phyloP scores from a whole-genome alignment of 2,888 invertebrate species.

The Drosophila melanosoma region DNA sequence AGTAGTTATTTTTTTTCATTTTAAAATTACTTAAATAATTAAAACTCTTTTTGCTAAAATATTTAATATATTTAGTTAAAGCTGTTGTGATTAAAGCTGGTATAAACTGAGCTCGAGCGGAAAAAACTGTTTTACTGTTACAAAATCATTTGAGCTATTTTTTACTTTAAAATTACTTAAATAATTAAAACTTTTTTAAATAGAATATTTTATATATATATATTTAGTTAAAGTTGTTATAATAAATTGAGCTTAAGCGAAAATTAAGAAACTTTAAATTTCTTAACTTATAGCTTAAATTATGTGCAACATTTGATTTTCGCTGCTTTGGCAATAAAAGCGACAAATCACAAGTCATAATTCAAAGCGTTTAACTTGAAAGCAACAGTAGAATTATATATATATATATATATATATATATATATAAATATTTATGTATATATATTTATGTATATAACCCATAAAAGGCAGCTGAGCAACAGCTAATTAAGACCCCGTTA shows the following conservation, averaged over 20 bases:
- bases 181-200: too few species aligned
- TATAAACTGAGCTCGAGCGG: too few species aligned
- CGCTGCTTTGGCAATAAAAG: background rate
- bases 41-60: too few species aligned
- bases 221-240: background rate
- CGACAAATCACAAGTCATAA: slow-evolving; percentile 22
- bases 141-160: too few species aligned
- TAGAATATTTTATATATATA: background rate
- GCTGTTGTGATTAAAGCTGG: too few species aligned
- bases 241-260: background rate
- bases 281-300: background rate
- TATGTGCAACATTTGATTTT: background rate
- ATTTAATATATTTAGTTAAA: too few species aligned
- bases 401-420: slow-evolving; percentile 7
- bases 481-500: slow-evolving; percentile 59
- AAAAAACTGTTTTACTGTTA: background rate
- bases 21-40: background rate
- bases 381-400: slow-evolving; percentile 1
- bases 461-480: slow-evolving; percentile 48
- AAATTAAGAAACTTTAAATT: background rate
- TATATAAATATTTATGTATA: slow-evolving; percentile 2
- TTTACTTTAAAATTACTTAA: too few species aligned
- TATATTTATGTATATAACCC: slow-evolving; percentile 1
- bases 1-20: too few species aligned
- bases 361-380: slow-evolving; percentile 15